These are phyloP conservation scores for Liodrosophila aerea DNA, from an alignment of 2,888 invertebrate species.

Conservation along the genomic window DNA sequence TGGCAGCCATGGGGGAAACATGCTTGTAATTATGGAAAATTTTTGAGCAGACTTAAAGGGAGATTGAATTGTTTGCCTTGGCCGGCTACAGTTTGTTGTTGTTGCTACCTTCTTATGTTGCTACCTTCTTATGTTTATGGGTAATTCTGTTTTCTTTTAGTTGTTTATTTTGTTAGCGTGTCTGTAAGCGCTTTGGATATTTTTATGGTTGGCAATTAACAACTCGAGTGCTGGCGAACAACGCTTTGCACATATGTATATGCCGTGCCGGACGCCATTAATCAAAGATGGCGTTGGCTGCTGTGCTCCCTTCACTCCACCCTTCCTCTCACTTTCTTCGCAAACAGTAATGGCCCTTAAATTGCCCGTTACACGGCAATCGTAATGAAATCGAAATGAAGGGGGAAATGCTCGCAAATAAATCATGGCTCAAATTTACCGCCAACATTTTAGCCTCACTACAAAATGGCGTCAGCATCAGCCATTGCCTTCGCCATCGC, in stretches of 20 bases:
- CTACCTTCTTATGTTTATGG: constrained; percentile 4
- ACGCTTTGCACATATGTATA: constrained; percentile 52
- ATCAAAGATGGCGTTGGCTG: constrained; percentile 56
- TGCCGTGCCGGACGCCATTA: constrained; percentile 60
- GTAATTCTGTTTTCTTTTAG: constrained; percentile 16
- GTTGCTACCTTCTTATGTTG: not conserved
- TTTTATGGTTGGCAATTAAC: constrained; percentile 73
- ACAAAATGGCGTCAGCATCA: constrained; percentile 36
- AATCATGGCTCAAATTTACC: constrained; percentile 51
- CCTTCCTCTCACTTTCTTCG: not conserved
- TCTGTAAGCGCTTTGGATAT: constrained; percentile 47
- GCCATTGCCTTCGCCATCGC: not conserved
- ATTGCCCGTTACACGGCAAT: constrained; percentile 63
- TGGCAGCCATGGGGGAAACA: not conserved
- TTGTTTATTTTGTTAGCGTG: constrained; percentile 46
- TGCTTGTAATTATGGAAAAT: constrained; percentile 40
- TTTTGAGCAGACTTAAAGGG: constrained; percentile 21
- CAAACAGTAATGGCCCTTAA: constrained; percentile 37
- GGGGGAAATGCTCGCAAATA: constrained; percentile 57
- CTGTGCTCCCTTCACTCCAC: constrained; percentile 9
- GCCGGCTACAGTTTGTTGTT: constrained; percentile 8
- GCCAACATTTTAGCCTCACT: constrained; percentile 8
- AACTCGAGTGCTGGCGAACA: constrained; percentile 52
- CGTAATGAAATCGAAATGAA: constrained; percentile 63
- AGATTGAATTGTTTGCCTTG: constrained; percentile 62